Percentiles rank a stretch among this genome's conserved stretches.
These are phyloP conservation scores for Enteromius afrohamiltoni DNA, from an alignment of 2,797 vertebrate species.

Conservation along the genomic window DNA sequence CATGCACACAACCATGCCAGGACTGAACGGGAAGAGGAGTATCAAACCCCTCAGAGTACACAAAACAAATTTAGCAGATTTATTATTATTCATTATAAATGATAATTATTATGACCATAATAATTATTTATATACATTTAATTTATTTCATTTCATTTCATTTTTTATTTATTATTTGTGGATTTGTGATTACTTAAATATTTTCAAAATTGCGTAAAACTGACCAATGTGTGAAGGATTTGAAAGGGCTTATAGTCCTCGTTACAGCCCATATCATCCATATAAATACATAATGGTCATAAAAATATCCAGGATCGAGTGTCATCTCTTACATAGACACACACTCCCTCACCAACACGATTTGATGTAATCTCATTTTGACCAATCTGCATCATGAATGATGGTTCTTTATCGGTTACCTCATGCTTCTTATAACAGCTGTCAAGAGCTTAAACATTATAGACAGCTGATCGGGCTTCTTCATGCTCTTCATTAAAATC, in stretches of 20 bases:
- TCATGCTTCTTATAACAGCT: constrained; percentile 39
- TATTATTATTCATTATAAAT: too few relatives aligned
- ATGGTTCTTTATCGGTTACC: constrained; percentile 34
- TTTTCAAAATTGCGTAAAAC: neutral
- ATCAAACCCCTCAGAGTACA: neutral
- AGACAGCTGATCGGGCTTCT: constrained; percentile 24
- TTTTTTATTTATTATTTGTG: neutral
- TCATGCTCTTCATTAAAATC: constrained; percentile 35
- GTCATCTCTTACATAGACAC: neutral
- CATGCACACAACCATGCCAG: neutral
- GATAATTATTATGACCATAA: too few relatives aligned
- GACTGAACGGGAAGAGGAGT: neutral
- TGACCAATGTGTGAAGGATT: neutral
- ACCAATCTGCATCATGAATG: constrained; percentile 5
- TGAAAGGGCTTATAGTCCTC: neutral
- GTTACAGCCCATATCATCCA: neutral
- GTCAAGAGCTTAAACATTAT: constrained; percentile 26
- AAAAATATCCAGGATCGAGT: neutral
- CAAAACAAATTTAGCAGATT: neutral
- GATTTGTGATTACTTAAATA: neutral
- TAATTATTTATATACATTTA: too few relatives aligned
- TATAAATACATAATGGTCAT: neutral
- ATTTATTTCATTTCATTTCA: neutral
- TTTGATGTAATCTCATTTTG: constrained; percentile 36
- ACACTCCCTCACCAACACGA: neutral